These are phyloP conservation scores for Perca schrenkii DNA, from an alignment of 2,113 vertebrate genomes.

Conservation along the genomic window DNA sequence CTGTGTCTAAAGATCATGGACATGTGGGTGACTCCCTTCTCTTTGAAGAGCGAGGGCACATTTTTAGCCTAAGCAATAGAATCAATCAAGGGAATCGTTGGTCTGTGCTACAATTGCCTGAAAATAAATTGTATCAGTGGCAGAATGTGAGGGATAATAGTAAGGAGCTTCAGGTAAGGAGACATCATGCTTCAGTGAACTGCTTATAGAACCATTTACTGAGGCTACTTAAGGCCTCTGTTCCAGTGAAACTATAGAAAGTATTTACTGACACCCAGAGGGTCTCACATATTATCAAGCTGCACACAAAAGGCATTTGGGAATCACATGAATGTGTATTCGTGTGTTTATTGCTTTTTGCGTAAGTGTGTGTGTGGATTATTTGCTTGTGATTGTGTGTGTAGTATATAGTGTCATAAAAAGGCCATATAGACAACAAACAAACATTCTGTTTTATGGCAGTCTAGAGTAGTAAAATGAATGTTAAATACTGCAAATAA, in stretches of 20 bases:
- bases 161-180: constrained; percentile 51
- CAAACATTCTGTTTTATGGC: not conserved
- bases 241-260: constrained; percentile 45
- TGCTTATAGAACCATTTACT: constrained; percentile 62
- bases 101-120: constrained; percentile 39
- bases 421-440: constrained; percentile 20
- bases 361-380: not conserved
- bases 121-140: constrained; percentile 63
- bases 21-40: constrained; percentile 24
- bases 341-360: constrained; percentile 29
- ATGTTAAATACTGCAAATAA: not conserved
- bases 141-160: constrained; percentile 61
- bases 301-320: constrained; percentile 28
- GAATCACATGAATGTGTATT: constrained; percentile 14
- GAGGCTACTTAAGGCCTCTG: constrained; percentile 44
- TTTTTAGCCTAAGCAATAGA: constrained; percentile 23
- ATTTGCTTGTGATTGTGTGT: constrained; percentile 20
- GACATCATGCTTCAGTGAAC: constrained; percentile 48
- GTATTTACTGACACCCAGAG: constrained; percentile 47
- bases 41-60: constrained; percentile 34
- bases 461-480: not conserved
- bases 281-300: constrained; percentile 39
- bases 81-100: constrained; percentile 41
- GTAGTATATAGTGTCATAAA: constrained; percentile 26
- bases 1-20: constrained; percentile 19